Base-by-base conservation (phyloP, 2,113 vertebrate genomes). In the Kobus ellipsiprymnus region DNA sequence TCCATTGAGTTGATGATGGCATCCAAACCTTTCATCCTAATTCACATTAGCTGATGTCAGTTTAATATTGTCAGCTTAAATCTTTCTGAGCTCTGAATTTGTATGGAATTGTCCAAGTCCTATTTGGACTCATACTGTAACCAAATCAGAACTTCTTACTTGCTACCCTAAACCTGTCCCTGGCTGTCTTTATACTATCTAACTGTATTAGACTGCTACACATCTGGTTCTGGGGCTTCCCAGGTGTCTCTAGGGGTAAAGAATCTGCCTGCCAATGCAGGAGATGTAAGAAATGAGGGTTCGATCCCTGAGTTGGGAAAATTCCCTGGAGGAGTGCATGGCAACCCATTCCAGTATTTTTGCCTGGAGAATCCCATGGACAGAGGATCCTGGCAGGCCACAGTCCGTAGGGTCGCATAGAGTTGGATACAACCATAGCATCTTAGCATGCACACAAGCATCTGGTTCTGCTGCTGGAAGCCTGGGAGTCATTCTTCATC, bases 391-490 rank as follows among this genome's bases (percentile, higher is more conserved):
- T 14, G 71, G 40, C 36, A 77, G 71, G 71, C 23, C 11, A 77
- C 71, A 77, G 71, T 77, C 23, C 40, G 44, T 27, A 77, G 23
- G 2, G 21, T 77, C 1, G 2, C 40, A 27, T 44, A 44, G 71
- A 77, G 12, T 15, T 19, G 17, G 40, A 44, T 27, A 44, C 6
- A 15, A 7, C 40, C 0, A 0, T 14, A 44, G 71, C 1, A 13
- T 44, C 12, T 77, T 44, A 27, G 12, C 40, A 2, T 77, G 71
- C 6, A 27, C 21, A 74, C 71, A 11, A 81, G 46, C 44, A 33
- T 48, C 3, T 33, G 25, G 0, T 71, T 84, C 19, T 50, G 50
- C 6, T 4, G 6, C 46, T 50, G 17, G 57, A 55, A 83, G 29
- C 36, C 9, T 74, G 19, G 16, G 52, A 81, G 17, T 36, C 36